Evolutionary conservation across 2,113 vertebrate genomes (phyloP).

Genomic region (Xenotilapia leptura): DNA sequence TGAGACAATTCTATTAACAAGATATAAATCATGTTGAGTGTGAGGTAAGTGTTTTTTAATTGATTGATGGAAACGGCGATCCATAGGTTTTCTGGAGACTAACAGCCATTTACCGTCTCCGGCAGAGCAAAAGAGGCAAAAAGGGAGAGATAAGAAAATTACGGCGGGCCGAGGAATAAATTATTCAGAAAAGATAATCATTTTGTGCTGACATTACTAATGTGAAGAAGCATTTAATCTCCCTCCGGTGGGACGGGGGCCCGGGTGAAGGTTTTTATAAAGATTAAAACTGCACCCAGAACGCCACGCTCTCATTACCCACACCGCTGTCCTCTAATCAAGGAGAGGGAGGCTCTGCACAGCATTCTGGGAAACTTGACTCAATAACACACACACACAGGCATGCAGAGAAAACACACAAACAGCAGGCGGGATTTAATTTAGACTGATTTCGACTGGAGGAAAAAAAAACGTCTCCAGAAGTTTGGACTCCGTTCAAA

Average conservation of each 20-base stretch:
- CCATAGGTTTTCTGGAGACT: slow-evolving; percentile 84
- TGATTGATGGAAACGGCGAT: slow-evolving; percentile 98
- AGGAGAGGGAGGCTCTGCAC: background rate
- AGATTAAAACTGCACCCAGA: slow-evolving; percentile 71
- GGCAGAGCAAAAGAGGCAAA: slow-evolving; percentile 81
- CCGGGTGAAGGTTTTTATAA: slow-evolving; percentile 69
- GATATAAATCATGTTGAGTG: slow-evolving; percentile 99
- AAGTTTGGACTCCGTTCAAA: background rate
- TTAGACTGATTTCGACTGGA: background rate
- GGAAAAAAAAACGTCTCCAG: background rate
- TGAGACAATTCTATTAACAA: slow-evolving; percentile 99
- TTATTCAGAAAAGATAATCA: slow-evolving; percentile 97
- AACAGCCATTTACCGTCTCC: slow-evolving; percentile 88
- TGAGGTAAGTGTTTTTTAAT: slow-evolving; percentile 99
- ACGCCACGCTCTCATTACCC: slow-evolving; percentile 42
- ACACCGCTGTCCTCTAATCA: slow-evolving; percentile 54
- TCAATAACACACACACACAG: background rate
- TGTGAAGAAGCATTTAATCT: slow-evolving; percentile 99
- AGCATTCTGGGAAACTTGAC: slow-evolving; percentile 9
- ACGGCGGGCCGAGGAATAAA: slow-evolving; percentile 84
- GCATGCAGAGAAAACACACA: background rate
- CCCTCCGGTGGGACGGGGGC: slow-evolving; percentile 66
- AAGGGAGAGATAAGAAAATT: slow-evolving; percentile 88
- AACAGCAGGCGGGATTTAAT: background rate
- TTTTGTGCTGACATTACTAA: slow-evolving; percentile 99